Conservation (phyloP, 2,888 invertebrate species). For the Drosophila pseudotalamancana region DNA sequence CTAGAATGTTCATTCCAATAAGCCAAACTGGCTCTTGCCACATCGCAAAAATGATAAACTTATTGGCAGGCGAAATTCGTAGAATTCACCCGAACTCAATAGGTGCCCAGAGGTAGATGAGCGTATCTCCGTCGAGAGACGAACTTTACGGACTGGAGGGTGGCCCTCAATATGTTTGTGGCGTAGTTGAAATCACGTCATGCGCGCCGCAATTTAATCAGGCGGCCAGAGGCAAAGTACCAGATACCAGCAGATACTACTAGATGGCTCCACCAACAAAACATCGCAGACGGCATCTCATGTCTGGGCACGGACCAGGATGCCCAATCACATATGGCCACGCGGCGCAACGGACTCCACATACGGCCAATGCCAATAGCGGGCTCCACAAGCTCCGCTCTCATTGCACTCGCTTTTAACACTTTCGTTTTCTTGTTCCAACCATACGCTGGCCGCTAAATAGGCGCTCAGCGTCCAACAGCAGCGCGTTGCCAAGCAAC, state of each 20-base stretch:
- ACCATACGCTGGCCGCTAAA: conserved; percentile 84
- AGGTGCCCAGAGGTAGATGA: conserved; percentile 72
- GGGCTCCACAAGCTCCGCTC: conserved; percentile 43
- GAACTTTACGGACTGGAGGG: conserved; percentile 22
- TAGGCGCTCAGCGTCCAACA: conserved; percentile 79
- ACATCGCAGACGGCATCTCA: conserved; percentile 1
- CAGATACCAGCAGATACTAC: conserved; percentile 2
- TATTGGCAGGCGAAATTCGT: conserved; percentile 76
- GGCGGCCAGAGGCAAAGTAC: conserved; percentile 67
- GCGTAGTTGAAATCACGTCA: conserved; percentile 80
- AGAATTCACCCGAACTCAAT: conserved; percentile 84
- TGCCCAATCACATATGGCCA: conserved; percentile 71
- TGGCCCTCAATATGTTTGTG: conserved; percentile 62
- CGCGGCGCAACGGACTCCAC: conserved; percentile 51
- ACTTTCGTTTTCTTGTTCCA: conserved; percentile 85
- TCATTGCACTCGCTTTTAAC: conserved; percentile 58
- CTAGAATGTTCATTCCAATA: conserved; percentile 83
- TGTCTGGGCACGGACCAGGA: conserved; percentile 42
- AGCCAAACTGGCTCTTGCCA: conserved; percentile 66
- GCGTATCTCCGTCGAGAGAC: conserved; percentile 2
- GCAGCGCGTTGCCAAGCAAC: conserved; percentile 49
- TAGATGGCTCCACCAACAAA: not conserved
- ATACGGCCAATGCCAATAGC: conserved; percentile 51
- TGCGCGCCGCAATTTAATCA: conserved; percentile 83
- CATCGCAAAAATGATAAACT: conserved; percentile 59